phyloP scores from a whole-genome alignment of 1,140 invertebrate species.

The Pygmarrhopalites habei region DNA sequence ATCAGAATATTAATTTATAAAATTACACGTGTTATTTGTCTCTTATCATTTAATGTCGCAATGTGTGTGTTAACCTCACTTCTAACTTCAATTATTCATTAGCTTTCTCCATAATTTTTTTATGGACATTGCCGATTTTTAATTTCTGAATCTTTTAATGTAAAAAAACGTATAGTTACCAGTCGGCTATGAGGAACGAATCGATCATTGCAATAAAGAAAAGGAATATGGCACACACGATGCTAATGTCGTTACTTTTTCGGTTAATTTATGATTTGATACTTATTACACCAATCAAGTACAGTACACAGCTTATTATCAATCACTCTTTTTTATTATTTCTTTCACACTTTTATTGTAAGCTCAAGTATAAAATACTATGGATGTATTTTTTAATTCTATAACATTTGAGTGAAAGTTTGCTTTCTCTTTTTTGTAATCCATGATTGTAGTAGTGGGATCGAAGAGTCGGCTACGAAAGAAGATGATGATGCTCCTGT shows the following conservation, averaged over 20 bases:
- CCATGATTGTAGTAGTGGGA: too few relatives aligned
- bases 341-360: neutral
- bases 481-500: too few relatives aligned
- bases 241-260: conserved; percentile 7
- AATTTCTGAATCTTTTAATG: neutral
- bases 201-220: neutral
- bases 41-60: too few relatives aligned
- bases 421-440: neutral
- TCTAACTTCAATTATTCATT: neutral
- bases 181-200: neutral
- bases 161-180: neutral
- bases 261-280: conserved; percentile 2
- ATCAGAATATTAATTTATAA: neutral
- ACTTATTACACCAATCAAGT: conserved; percentile 62
- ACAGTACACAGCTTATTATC: conserved; percentile 40
- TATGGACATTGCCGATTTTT: neutral
- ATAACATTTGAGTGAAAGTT: neutral
- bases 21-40: neutral
- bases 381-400: neutral
- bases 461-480: too few relatives aligned
- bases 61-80: neutral
- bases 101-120: neutral
- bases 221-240: neutral
- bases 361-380: neutral
- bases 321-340: neutral